phyloP scores from a whole-genome alignment of 2,888 invertebrate species.

The Rosalia funebris region DNA sequence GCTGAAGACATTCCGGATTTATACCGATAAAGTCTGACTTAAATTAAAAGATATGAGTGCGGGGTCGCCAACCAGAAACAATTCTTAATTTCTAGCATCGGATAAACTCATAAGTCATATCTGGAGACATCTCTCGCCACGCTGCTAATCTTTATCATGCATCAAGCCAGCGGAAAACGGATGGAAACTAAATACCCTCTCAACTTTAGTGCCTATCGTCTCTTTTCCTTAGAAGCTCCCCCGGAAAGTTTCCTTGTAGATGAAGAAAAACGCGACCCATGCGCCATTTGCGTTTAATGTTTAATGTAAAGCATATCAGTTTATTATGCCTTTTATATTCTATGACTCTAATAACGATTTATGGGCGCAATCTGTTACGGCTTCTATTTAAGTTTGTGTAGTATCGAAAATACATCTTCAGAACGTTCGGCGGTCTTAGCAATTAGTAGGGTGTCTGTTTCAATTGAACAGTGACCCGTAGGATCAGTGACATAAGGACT shows the following conservation, averaged over 20 bases:
- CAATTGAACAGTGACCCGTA: too few relatives aligned
- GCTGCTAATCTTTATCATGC: slow-evolving; percentile 48
- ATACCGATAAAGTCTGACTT: slow-evolving; percentile 45
- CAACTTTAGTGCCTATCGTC: slow-evolving; percentile 28
- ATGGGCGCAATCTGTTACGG: slow-evolving; percentile 2
- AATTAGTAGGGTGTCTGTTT: too few relatives aligned
- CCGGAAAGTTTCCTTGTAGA: slow-evolving; percentile 9
- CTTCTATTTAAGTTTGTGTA: not conserved
- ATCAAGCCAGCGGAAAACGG: slow-evolving; percentile 43
- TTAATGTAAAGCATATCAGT: slow-evolving; percentile 21
- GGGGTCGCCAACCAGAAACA: slow-evolving; percentile 41
- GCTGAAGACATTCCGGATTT: slow-evolving; percentile 40
- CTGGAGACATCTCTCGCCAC: slow-evolving; percentile 45
- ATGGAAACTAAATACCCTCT: slow-evolving; percentile 39
- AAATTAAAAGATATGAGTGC: slow-evolving; percentile 50
- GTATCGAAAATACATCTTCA: too few relatives aligned
- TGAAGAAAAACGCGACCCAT: slow-evolving; percentile 20
- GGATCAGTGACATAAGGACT: too few relatives aligned
- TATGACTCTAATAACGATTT: slow-evolving; percentile 8
- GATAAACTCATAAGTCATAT: slow-evolving; percentile 50
- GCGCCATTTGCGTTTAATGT: slow-evolving; percentile 15
- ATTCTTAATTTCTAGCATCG: slow-evolving; percentile 49
- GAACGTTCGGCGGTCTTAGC: too few relatives aligned
- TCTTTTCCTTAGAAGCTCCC: slow-evolving; percentile 17
- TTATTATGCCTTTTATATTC: not conserved